Evolutionary conservation across 2,888 invertebrate species (phyloP).

Genomic region (Archips crataeganus): DNA sequence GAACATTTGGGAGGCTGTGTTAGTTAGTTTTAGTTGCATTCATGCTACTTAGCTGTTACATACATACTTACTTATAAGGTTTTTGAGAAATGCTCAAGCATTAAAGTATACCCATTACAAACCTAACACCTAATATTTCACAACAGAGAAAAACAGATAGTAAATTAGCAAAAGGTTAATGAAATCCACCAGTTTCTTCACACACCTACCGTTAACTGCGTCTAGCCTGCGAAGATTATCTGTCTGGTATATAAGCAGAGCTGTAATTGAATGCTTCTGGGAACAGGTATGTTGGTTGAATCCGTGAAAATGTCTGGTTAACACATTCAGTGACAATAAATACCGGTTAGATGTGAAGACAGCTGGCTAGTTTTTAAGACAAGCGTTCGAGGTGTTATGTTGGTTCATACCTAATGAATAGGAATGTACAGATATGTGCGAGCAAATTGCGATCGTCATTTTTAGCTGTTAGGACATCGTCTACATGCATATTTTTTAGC

Average conservation of each 20-base stretch:
- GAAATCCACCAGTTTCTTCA: background rate
- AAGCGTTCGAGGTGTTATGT: background rate
- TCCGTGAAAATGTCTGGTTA: slow-evolving; percentile 16
- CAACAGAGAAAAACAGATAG: background rate
- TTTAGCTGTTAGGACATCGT: too few species aligned
- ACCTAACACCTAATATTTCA: background rate
- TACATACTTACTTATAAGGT: too few species aligned
- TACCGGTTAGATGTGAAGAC: slow-evolving; percentile 7
- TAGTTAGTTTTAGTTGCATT: too few species aligned
- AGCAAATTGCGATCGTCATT: too few species aligned
- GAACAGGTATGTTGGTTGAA: background rate
- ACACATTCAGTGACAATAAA: slow-evolving; percentile 21
- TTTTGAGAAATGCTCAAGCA: too few species aligned
- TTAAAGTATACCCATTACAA: background rate
- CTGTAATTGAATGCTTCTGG: slow-evolving; percentile 22
- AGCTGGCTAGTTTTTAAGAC: background rate
- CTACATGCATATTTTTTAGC: too few species aligned
- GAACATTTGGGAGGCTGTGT: too few species aligned
- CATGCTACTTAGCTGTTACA: too few species aligned
- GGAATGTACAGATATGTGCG: too few species aligned
- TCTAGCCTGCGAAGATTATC: slow-evolving; percentile 31
- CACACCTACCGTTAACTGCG: slow-evolving; percentile 20
- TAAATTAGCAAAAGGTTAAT: slow-evolving; percentile 3
- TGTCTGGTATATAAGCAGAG: slow-evolving; percentile 18
- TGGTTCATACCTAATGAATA: background rate